Percentiles rank a stretch among this genome's conserved stretches.
Evolutionary conservation across 2,888 invertebrate genomes (phyloP).

Genomic region (Hirudinaria manillensis): DNA sequence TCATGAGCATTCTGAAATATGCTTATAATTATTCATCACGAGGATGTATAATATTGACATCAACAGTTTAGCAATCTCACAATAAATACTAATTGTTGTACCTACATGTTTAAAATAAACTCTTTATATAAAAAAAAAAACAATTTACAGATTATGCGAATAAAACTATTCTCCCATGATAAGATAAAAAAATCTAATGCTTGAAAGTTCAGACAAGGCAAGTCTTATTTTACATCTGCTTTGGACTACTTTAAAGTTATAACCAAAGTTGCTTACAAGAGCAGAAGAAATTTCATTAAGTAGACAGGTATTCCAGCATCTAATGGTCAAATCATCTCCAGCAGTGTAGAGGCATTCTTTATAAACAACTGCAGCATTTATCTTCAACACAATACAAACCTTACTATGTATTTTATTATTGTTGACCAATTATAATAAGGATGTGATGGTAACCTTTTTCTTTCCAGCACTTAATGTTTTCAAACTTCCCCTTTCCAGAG

Average conservation of each 20-base stretch:
- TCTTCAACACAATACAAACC: slow-evolving; percentile 38
- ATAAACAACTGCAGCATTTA: slow-evolving; percentile 43
- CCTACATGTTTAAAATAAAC: too few relatives aligned
- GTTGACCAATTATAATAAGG: not conserved
- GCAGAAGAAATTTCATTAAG: slow-evolving; percentile 21
- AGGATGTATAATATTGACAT: not conserved
- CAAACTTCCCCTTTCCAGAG: slow-evolving; percentile 46
- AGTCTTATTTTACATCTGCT: not conserved
- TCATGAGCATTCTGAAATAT: slow-evolving; percentile 47
- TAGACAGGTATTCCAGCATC: slow-evolving; percentile 43
- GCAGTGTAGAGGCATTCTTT: slow-evolving; percentile 44
- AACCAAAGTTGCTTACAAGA: slow-evolving; percentile 2
- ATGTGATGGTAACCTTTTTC: slow-evolving; percentile 40
- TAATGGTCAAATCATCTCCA: slow-evolving; percentile 45
- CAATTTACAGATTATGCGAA: not conserved
- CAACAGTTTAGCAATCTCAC: not conserved
- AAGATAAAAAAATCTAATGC: not conserved
- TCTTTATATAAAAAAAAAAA: not conserved
- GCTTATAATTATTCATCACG: not conserved
- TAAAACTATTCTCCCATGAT: not conserved
- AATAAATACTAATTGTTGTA: too few relatives aligned
- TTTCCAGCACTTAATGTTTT: slow-evolving; percentile 46
- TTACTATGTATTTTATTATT: not conserved
- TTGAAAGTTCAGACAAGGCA: not conserved
- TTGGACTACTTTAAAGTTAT: not conserved